These are phyloP conservation scores for Eupithecia centaureata DNA, from an alignment of 2,888 invertebrate genomes.

Conservation along the genomic window DNA sequence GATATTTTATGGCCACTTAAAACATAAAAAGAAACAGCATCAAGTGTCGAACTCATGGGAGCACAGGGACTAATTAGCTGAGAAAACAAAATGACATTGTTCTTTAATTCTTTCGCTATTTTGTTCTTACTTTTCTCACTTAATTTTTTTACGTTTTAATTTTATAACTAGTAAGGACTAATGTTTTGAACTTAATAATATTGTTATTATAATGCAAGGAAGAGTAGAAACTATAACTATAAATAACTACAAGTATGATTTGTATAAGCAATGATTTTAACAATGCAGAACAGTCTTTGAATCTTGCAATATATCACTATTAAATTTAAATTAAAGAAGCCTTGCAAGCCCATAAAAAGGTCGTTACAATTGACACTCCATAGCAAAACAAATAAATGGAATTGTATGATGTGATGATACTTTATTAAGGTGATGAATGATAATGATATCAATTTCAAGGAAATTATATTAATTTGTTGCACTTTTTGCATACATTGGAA, in stretches of 20 bases:
- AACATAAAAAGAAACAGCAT: not conserved
- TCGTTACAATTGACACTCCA: conserved; percentile 36
- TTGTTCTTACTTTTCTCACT: too few relatives aligned
- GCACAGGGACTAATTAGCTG: not conserved
- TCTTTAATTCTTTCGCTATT: not conserved
- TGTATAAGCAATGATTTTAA: not conserved
- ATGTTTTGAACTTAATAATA: not conserved
- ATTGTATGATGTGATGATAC: conserved; percentile 8
- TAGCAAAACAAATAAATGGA: conserved; percentile 23
- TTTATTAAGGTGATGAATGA: not conserved
- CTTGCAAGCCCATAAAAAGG: conserved; percentile 35
- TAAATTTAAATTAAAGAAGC: conserved; percentile 32
- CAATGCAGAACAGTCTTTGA: not conserved
- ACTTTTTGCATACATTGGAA: not conserved
- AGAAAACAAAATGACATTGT: not conserved
- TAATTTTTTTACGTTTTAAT: too few relatives aligned
- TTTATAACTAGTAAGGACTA: not conserved
- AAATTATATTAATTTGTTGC: conserved; percentile 13
- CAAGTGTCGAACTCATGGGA: not conserved
- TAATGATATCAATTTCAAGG: not conserved
- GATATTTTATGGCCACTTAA: conserved; percentile 2
- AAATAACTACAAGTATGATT: too few relatives aligned
- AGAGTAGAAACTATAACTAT: too few relatives aligned
- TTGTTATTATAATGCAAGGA: too few relatives aligned
- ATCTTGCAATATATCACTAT: conserved; percentile 12